phyloP scores from a whole-genome alignment of 2,797 vertebrate species.

The Enteromius trimaculatus region DNA sequence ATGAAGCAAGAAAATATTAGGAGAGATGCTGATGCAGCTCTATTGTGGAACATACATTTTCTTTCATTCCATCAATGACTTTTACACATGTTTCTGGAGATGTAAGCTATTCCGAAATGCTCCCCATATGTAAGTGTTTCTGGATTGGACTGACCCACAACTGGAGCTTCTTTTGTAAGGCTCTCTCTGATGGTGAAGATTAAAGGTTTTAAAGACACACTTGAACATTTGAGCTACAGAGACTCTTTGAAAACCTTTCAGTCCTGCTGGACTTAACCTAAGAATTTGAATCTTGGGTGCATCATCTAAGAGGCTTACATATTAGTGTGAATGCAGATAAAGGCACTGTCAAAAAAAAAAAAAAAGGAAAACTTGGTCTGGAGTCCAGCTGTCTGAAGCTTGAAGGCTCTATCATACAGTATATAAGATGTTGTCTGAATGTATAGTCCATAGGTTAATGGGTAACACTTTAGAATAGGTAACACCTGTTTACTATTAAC shows the following conservation, averaged over 20 bases:
- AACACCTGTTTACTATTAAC: no score
- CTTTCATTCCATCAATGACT: slow-evolving; percentile 63
- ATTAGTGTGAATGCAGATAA: slow-evolving; percentile 10
- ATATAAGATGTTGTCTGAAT: background rate
- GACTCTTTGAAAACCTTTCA: slow-evolving; percentile 20
- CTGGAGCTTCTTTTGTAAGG: slow-evolving; percentile 51
- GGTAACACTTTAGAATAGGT: no score
- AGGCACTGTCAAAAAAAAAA: slow-evolving; percentile 4
- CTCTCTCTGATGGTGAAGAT: slow-evolving; percentile 50
- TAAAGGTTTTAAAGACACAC: slow-evolving; percentile 4
- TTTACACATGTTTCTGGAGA: slow-evolving; percentile 68
- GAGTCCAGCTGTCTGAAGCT: slow-evolving; percentile 25
- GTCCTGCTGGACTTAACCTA: background rate
- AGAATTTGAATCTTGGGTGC: background rate
- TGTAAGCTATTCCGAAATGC: slow-evolving; percentile 68
- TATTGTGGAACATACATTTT: slow-evolving; percentile 63
- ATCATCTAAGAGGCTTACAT: slow-evolving; percentile 12
- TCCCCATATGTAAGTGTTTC: slow-evolving; percentile 72
- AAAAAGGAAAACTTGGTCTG: slow-evolving; percentile 5
- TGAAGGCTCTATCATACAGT: slow-evolving; percentile 25
- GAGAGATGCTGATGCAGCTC: slow-evolving; percentile 14
- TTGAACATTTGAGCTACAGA: background rate
- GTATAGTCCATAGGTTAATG: no score
- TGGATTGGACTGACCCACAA: slow-evolving; percentile 68
- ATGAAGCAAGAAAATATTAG: slow-evolving; percentile 1